Evolutionary conservation across 2,797 vertebrate genomes (phyloP).

Genomic region (Tympanoctomys barrerae): DNA sequence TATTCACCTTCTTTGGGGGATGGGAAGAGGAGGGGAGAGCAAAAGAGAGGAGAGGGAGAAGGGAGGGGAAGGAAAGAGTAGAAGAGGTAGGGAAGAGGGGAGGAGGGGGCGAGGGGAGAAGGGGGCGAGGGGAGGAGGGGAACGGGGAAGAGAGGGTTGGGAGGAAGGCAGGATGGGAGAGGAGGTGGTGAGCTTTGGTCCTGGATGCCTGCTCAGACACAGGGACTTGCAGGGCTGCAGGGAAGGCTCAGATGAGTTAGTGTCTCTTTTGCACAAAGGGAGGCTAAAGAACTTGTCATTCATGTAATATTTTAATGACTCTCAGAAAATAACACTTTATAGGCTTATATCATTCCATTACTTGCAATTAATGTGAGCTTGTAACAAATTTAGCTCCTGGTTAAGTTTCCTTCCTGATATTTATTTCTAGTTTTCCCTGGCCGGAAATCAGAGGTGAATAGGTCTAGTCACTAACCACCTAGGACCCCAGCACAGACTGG

Average conservation of each 20-base stretch:
- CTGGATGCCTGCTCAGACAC: background rate
- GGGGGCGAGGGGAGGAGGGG: background rate
- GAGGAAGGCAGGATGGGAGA: background rate
- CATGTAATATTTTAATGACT: background rate
- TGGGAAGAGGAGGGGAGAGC: background rate
- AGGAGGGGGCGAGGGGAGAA: no score
- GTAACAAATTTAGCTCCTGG: background rate
- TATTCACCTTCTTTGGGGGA: background rate
- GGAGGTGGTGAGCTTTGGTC: no score
- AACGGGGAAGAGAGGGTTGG: background rate
- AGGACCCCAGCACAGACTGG: background rate
- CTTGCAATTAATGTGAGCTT: background rate
- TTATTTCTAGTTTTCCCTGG: background rate
- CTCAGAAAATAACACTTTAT: background rate
- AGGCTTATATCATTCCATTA: background rate
- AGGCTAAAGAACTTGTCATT: background rate
- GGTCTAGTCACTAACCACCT: no score
- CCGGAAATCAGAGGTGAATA: background rate
- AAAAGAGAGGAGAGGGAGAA: background rate
- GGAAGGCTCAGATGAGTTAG: background rate
- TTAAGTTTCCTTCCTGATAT: background rate
- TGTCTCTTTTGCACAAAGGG: background rate
- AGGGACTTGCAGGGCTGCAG: rapidly evolving
- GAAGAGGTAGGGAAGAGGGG: no score
- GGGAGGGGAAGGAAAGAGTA: background rate